These are phyloP conservation scores for Rhogogaster chlorosoma DNA, from an alignment of 2,888 invertebrate species.

Conservation along the genomic window DNA sequence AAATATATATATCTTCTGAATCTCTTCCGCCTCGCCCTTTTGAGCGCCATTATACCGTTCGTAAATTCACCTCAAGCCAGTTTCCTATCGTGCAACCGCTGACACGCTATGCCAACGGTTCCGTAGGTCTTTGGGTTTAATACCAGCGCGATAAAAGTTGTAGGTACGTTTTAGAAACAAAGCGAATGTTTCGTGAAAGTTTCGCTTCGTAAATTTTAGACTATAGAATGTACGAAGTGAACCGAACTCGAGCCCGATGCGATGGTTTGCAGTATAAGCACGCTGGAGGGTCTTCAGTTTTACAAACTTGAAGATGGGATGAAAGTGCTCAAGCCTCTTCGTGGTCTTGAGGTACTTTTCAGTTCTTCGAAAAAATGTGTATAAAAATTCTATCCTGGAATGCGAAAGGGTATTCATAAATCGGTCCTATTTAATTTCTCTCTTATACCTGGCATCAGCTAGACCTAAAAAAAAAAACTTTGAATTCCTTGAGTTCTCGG, in stretches of 20 bases:
- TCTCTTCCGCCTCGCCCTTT: background rate
- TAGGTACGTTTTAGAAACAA: background rate
- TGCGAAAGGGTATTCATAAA: background rate
- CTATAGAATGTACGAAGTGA: background rate
- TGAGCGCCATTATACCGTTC: background rate
- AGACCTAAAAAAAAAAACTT: background rate
- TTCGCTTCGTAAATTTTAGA: slow-evolving; percentile 5
- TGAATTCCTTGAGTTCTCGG: background rate
- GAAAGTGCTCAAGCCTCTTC: background rate
- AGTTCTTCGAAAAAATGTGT: background rate
- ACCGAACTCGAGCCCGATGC: background rate
- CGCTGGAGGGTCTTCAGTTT: background rate
- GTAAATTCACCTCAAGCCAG: background rate
- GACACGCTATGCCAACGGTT: slow-evolving; percentile 15
- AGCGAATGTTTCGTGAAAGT: slow-evolving; percentile 33
- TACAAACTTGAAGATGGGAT: slow-evolving; percentile 19
- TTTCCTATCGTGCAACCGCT: slow-evolving; percentile 9
- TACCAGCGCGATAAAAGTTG: slow-evolving; percentile 36
- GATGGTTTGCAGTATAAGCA: slow-evolving; percentile 16
- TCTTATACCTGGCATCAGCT: background rate
- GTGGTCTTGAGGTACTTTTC: background rate
- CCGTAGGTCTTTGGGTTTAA: slow-evolving; percentile 15
- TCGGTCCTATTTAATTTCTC: background rate
- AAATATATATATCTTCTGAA: slow-evolving; percentile 7
- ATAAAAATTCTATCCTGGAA: background rate